phyloP scores from a whole-genome alignment of 2,113 vertebrate species.

The Alethe diademata region DNA sequence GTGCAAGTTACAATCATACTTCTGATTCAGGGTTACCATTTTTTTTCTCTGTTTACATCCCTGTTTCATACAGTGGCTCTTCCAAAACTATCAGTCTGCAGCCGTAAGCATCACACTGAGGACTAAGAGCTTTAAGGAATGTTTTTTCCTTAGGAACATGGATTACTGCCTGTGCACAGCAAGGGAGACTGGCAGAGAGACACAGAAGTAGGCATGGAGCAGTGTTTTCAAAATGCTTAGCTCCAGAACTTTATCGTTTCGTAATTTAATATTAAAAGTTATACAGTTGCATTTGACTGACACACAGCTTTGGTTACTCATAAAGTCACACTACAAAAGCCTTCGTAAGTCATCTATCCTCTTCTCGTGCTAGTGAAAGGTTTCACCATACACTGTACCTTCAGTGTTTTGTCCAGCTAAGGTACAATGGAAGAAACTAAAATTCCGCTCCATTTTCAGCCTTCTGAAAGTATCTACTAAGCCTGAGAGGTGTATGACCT shows the following conservation, averaged over 20 bases:
- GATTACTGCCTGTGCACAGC: not conserved
- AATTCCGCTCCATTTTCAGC: not conserved
- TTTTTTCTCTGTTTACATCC: not conserved
- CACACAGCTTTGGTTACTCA: not conserved
- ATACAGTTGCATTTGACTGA: not conserved
- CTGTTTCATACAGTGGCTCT: not conserved
- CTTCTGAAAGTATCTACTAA: not conserved
- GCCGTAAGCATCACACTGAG: not conserved
- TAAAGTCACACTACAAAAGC: not conserved
- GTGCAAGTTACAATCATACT: not conserved
- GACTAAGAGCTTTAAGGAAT: not conserved
- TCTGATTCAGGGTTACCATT: not conserved
- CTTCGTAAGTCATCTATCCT: not conserved
- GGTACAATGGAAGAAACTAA: not conserved
- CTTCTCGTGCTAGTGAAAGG: not conserved
- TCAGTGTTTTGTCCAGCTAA: not conserved
- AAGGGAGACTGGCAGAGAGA: not conserved
- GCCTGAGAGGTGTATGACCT: conserved; percentile 12
- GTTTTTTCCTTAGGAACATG: not conserved
- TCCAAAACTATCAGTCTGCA: not conserved
- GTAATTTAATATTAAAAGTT: not conserved
- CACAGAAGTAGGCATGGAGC: not conserved
- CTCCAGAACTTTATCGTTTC: not conserved
- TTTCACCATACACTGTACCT: not conserved
- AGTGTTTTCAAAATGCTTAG: not conserved